Conservation (phyloP, 2,797 vertebrate species). For the Vespertilio murinus region DNA sequence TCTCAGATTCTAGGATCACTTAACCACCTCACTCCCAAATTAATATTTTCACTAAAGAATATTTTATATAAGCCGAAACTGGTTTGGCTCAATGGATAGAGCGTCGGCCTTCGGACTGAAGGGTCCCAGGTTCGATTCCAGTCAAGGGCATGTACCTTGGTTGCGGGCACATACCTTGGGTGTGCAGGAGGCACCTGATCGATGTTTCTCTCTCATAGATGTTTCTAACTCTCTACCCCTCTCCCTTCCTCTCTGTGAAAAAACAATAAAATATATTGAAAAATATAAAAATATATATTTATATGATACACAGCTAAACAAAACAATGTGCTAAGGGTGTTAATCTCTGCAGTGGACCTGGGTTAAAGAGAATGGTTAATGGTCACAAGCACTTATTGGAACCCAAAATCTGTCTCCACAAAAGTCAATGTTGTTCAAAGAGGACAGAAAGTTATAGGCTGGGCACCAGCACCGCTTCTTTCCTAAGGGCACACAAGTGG, state of each 20-base stretch:
- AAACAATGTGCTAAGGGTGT: neutral
- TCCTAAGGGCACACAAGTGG: neutral
- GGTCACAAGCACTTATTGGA: neutral
- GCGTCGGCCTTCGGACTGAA: no score
- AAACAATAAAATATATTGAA: no score
- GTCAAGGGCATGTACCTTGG: no score
- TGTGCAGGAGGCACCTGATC: no score
- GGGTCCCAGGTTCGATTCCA: no score
- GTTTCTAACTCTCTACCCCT: no score
- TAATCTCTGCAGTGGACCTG: neutral
- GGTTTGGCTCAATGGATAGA: no score
- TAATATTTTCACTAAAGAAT: neutral
- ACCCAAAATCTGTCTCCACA: neutral
- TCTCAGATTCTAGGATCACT: neutral
- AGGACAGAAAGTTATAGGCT: neutral
- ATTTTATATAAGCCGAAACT: no score
- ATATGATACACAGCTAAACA: neutral
- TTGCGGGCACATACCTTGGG: no score
- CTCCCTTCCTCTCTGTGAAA: no score
- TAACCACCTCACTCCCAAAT: neutral
- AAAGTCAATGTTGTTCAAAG: neutral
- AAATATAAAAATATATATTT: no score
- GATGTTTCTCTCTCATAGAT: no score
- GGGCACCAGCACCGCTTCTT: neutral
- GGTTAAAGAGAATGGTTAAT: neutral